phyloP scores from a whole-genome alignment of 2,888 invertebrate genomes.

The Drosophila paracracens region DNA sequence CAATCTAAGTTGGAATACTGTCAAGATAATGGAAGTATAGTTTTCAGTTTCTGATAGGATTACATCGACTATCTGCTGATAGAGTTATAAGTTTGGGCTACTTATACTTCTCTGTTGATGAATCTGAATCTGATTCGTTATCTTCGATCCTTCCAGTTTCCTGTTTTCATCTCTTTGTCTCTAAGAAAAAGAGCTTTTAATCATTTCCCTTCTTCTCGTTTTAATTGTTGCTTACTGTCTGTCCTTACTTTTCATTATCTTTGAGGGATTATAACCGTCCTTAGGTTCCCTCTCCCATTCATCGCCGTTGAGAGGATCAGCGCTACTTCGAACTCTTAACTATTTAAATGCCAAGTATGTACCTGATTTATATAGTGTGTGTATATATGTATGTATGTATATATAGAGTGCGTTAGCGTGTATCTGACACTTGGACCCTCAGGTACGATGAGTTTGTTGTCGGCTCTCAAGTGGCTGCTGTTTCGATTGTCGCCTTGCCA shows the following conservation, averaged over 20 bases:
- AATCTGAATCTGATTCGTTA: neutral
- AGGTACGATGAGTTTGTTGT: conserved; percentile 37
- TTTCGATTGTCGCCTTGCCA: conserved; percentile 46
- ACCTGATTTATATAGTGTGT: neutral
- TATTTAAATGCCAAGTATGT: conserved; percentile 33
- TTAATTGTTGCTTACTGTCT: neutral
- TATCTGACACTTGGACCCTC: conserved; percentile 25
- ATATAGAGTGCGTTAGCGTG: neutral
- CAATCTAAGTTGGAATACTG: neutral
- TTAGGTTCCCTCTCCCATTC: neutral
- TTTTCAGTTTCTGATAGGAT: neutral
- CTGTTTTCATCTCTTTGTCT: neutral
- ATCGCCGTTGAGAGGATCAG: conserved; percentile 19
- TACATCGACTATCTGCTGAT: neutral
- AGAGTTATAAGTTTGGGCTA: neutral
- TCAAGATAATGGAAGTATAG: neutral
- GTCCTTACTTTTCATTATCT: neutral
- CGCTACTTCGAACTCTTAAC: conserved; percentile 33
- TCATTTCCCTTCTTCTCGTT: neutral
- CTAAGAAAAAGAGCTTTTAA: neutral
- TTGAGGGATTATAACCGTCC: neutral
- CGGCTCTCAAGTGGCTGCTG: conserved; percentile 60
- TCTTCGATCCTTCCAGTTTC: neutral
- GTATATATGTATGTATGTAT: neutral
- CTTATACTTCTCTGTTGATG: neutral